These are phyloP conservation scores for Cremastinae sp. DNA, from an alignment of 2,888 invertebrate species.

Conservation along the genomic window DNA sequence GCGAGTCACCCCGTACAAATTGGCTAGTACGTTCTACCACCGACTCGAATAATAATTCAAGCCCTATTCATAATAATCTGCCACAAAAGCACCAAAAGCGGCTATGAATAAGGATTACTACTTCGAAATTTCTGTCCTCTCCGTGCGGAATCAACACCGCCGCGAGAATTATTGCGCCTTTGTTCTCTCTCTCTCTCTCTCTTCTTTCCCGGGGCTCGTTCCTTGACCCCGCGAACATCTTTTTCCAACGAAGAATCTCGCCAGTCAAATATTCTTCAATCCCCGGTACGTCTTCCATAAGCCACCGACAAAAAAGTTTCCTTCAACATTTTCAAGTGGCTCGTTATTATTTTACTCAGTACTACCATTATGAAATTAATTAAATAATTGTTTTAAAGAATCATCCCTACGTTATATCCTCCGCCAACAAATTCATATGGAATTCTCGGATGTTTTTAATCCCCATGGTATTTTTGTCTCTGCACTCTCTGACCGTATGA, in stretches of 20 bases:
- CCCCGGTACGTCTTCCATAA: too few relatives aligned
- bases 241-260: too few relatives aligned
- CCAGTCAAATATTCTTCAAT: too few relatives aligned
- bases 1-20: constrained; percentile 57
- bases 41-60: constrained; percentile 58
- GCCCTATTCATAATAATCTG: constrained; percentile 56
- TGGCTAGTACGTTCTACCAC: constrained; percentile 52
- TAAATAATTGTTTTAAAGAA: too few relatives aligned
- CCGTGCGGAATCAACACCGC: constrained; percentile 12
- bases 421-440: too few relatives aligned
- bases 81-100: constrained; percentile 51
- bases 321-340: too few relatives aligned
- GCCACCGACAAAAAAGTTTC: too few relatives aligned
- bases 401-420: too few relatives aligned
- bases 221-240: background rate
- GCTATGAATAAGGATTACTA: constrained; percentile 39
- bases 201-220: too few relatives aligned
- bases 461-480: background rate
- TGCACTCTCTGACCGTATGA: background rate
- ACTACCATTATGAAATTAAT: too few relatives aligned
- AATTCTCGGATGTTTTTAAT: too few relatives aligned
- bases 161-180: constrained; percentile 7
- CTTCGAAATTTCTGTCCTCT: constrained; percentile 23
- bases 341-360: too few relatives aligned
- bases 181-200: background rate